Base-by-base conservation (phyloP, 2,888 invertebrate species). In the Chaitophorus viminalis region DNA sequence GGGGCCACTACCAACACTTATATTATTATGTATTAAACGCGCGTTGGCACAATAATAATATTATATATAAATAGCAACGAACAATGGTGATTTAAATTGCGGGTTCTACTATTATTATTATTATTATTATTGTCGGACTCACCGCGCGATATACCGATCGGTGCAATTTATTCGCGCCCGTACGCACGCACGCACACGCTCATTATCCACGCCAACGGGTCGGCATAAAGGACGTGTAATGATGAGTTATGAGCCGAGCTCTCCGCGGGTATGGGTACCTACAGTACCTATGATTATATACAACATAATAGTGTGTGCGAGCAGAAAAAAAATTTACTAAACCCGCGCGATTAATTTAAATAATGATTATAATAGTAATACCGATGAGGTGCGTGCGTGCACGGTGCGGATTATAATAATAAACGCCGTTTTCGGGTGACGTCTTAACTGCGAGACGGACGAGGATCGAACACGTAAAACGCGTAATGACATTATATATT, bases 51-150 rank as follows among this genome's bases (percentile, higher is more conserved):
- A 11, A n/a, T n/a, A 6, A 70, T 70, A 70, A 33, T 21, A 31
- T 9, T 33, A 18, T 29, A 29, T 21, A 60, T 0, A 21, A 8
- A 25, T 21, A 68, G 72, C 72, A 8, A 33, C 60, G 72, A 87
- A 87, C 87, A 87, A 87, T 87, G 79, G 25, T 54, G 65, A 75
- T 87, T 87, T 81, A 87, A 87, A 87, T 87, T 87, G 81, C 87
- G 65, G 87, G 54, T 46, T 78, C 46, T 52, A 46, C 60, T 36
- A 31, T 79, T 29, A 25, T 72, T 54, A 39, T 31, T 72, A 36
- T 52, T 33, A 5, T 74, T 52, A 29, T 60, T 78, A 18, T 31
- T 17, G 79, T 36, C 25, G 70, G 33, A 72, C 70, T 72, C 1
- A 33, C 39, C 11, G 14, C n/a, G n/a, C 0, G 54, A 21, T 52